phyloP scores from a whole-genome alignment of 2,797 vertebrate genomes.

The Chelmon rostratus region DNA sequence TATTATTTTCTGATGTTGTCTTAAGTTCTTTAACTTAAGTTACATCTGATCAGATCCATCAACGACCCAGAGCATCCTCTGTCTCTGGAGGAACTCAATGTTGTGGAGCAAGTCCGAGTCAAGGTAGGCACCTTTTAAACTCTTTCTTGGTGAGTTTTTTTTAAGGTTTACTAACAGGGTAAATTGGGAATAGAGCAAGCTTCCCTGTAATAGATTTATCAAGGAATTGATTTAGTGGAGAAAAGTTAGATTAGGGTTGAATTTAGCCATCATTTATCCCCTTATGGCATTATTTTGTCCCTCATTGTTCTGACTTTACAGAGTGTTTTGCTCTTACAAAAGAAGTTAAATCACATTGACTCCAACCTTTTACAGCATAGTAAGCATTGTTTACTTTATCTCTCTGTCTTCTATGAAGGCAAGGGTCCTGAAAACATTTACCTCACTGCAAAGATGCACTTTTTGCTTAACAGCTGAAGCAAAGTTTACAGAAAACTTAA shows the following conservation, averaged over 20 bases:
- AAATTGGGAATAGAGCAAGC: neutral
- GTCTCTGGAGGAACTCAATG: constrained; percentile 95
- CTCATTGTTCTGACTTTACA: neutral
- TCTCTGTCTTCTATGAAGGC: too few relatives aligned
- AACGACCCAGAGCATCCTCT: constrained; percentile 96
- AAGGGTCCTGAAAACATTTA: too few relatives aligned
- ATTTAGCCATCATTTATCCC: too few relatives aligned
- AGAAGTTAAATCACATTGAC: neutral
- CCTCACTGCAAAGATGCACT: neutral
- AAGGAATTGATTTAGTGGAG: neutral
- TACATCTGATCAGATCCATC: constrained; percentile 95
- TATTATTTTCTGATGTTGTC: neutral
- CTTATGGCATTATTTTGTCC: neutral
- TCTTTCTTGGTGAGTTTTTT: neutral
- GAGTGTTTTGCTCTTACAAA: neutral
- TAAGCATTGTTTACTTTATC: neutral
- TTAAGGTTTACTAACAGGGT: neutral
- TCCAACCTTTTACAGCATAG: neutral
- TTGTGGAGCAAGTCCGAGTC: constrained; percentile 93
- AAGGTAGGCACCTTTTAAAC: constrained; percentile 78
- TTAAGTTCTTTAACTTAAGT: constrained; percentile 61
- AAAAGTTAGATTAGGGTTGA: neutral
- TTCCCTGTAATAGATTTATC: neutral
- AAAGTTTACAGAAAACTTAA: neutral
- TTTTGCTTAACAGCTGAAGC: neutral